Conservation (phyloP, 1,140 invertebrate species). For the Drosophila willistoni region DNA sequence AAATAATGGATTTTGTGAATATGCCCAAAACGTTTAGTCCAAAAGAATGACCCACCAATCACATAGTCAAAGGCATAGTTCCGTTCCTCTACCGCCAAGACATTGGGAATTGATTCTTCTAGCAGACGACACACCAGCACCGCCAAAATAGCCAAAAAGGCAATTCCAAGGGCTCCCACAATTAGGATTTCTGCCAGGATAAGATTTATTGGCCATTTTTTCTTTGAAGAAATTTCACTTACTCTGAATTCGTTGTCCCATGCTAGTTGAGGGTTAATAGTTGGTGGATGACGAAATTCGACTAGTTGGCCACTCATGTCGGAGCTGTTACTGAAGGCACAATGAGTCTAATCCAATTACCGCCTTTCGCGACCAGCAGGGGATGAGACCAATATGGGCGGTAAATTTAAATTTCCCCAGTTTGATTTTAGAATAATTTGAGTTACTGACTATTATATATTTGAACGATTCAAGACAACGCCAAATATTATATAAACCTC, state of each 20-base stretch:
- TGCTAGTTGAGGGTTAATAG: conserved; percentile 12
- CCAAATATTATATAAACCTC: neutral
- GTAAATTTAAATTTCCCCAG: conserved; percentile 18
- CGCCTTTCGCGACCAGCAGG: neutral
- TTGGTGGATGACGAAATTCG: conserved; percentile 54
- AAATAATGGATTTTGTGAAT: neutral
- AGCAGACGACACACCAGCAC: conserved; percentile 55
- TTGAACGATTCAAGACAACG: neutral
- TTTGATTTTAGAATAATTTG: neutral
- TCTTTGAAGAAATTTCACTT: neutral
- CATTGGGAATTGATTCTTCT: conserved; percentile 59
- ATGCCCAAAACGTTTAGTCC: too few species aligned
- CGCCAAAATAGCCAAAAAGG: conserved; percentile 46
- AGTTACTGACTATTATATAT: neutral
- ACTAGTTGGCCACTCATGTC: conserved; percentile 37
- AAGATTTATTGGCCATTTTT: neutral
- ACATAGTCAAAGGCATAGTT: conserved; percentile 74
- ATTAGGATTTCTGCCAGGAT: conserved; percentile 56
- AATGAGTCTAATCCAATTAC: conserved; percentile 62
- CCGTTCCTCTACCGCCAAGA: conserved; percentile 35
- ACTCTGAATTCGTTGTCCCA: conserved; percentile 56
- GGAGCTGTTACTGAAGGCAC: conserved; percentile 12
- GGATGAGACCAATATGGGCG: conserved; percentile 19
- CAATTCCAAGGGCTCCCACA: conserved; percentile 54
- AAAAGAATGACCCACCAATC: conserved; percentile 54